These are phyloP conservation scores for Rhingia campestris DNA, from an alignment of 2,888 invertebrate genomes.

Conservation along the genomic window DNA sequence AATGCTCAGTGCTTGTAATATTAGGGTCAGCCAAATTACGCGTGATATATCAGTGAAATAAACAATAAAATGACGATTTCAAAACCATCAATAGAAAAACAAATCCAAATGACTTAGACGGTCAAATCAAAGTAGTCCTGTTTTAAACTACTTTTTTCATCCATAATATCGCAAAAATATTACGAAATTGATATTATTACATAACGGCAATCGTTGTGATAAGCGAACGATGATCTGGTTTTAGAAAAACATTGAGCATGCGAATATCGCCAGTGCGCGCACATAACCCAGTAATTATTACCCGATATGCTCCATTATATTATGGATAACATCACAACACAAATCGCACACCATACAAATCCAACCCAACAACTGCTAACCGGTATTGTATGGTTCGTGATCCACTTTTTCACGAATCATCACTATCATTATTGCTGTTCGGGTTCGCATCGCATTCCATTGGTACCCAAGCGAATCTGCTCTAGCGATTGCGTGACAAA, in stretches of 20 bases:
- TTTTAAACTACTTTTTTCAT: not conserved
- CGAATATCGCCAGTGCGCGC: slow-evolving; percentile 27
- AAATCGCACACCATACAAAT: not conserved
- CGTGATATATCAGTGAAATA: too few species aligned
- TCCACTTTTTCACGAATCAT: slow-evolving; percentile 74
- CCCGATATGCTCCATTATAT: slow-evolving; percentile 66
- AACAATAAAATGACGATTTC: too few species aligned
- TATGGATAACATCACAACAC: slow-evolving; percentile 55
- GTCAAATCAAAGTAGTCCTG: not conserved
- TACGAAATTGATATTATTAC: slow-evolving; percentile 39
- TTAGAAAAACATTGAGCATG: slow-evolving; percentile 5
- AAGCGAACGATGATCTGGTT: slow-evolving; percentile 10
- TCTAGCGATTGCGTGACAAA: slow-evolving; percentile 69
- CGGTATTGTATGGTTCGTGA: slow-evolving; percentile 64
- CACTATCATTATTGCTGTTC: slow-evolving; percentile 71
- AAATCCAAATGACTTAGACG: not conserved
- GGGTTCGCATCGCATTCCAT: slow-evolving; percentile 66
- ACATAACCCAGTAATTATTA: slow-evolving; percentile 65
- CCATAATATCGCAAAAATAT: not conserved
- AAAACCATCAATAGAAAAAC: not conserved
- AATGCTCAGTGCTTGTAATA: too few species aligned
- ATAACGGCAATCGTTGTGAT: slow-evolving; percentile 39
- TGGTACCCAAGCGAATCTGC: slow-evolving; percentile 55
- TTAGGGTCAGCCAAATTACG: too few species aligned
- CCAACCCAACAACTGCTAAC: slow-evolving; percentile 37